These are phyloP conservation scores for Siniperca chuatsi DNA, from an alignment of 2,113 vertebrate genomes.

Conservation along the genomic window DNA sequence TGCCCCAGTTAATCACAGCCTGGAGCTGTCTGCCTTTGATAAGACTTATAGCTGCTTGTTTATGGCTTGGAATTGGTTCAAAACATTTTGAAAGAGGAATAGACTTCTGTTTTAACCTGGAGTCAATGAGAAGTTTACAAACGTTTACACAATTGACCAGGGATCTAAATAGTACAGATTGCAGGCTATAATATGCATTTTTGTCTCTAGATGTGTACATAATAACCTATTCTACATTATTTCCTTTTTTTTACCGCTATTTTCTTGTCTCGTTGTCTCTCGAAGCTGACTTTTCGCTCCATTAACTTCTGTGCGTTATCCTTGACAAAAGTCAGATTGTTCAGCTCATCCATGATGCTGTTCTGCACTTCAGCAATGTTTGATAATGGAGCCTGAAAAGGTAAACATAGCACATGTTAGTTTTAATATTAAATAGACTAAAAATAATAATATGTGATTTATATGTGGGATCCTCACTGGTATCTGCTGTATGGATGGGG, in stretches of 20 bases:
- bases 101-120: conserved; percentile 14
- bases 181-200: not conserved
- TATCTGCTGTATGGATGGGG: conserved; percentile 79
- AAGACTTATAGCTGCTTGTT: conserved; percentile 20
- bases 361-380: conserved; percentile 91
- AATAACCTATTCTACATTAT: not conserved
- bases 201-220: not conserved
- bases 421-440: not conserved
- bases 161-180: not conserved
- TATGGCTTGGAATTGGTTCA: conserved; percentile 46
- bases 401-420: conserved; percentile 18
- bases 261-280: conserved; percentile 89
- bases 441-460: not conserved
- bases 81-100: conserved; percentile 25
- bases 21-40: conserved; percentile 43
- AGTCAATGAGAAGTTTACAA: not conserved
- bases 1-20: conserved; percentile 48
- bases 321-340: conserved; percentile 91
- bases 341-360: conserved; percentile 91
- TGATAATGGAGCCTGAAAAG: conserved; percentile 85
- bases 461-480: conserved; percentile 82
- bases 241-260: conserved; percentile 80
- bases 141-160: not conserved
- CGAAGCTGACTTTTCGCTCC: conserved; percentile 96
- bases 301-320: conserved; percentile 91